A percentile compares a stretch with the other conserved stretches of the same genome.
These are phyloP conservation scores for Melipona beecheii DNA, from an alignment of 2,888 invertebrate genomes.

Conservation along the genomic window DNA sequence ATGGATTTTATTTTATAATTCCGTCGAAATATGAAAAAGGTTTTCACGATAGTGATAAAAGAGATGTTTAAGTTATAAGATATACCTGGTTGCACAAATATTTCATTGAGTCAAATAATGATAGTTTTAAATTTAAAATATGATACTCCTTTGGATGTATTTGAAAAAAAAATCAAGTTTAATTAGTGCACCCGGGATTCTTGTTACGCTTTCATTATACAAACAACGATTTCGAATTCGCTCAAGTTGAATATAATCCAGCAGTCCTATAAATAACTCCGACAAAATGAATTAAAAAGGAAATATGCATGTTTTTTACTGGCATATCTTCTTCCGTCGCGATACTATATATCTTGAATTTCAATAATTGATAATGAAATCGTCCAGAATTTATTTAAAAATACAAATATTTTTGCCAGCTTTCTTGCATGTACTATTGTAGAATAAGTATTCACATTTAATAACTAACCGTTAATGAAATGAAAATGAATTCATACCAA, in stretches of 20 bases:
- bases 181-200: slow-evolving; percentile 14
- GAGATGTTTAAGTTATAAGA: slow-evolving; percentile 3
- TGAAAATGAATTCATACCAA: slow-evolving; percentile 17
- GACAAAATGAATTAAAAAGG: slow-evolving; percentile 23
- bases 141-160: not conserved
- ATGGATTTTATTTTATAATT: slow-evolving; percentile 28
- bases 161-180: not conserved
- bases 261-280: slow-evolving; percentile 14
- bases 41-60: slow-evolving; percentile 8
- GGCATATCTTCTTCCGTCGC: slow-evolving; percentile 39
- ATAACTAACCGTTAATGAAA: slow-evolving; percentile 25
- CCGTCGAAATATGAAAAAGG: slow-evolving; percentile 6
- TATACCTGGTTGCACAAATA: slow-evolving; percentile 13
- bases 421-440: slow-evolving; percentile 54
- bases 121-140: not conserved
- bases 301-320: slow-evolving; percentile 31
- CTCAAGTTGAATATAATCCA: slow-evolving; percentile 36
- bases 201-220: slow-evolving; percentile 34
- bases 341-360: slow-evolving; percentile 30
- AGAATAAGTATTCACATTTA: slow-evolving; percentile 46
- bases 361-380: slow-evolving; percentile 35
- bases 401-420: slow-evolving; percentile 52
- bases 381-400: slow-evolving; percentile 53
- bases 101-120: slow-evolving; percentile 6
- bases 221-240: slow-evolving; percentile 61